Percentiles rank a stretch among this genome's conserved stretches.
These are phyloP conservation scores for Dermolepida albohirtum DNA, from an alignment of 2,888 invertebrate species.

Conservation along the genomic window DNA sequence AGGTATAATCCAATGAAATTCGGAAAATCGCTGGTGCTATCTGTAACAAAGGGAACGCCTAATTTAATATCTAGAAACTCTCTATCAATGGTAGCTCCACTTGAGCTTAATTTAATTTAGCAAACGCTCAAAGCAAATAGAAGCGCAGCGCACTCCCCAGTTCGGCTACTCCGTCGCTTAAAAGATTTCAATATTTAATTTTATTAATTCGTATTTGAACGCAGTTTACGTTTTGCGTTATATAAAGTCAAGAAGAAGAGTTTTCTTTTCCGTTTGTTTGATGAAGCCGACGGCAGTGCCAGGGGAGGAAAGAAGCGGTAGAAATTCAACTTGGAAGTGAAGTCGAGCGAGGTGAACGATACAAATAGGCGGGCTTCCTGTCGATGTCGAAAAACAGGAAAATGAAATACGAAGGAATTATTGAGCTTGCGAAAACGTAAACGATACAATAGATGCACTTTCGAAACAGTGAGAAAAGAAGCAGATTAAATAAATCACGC, in stretches of 20 bases:
- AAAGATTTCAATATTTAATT: slow-evolving; percentile 29
- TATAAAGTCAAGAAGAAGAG: background rate
- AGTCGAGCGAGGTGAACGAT: slow-evolving; percentile 12
- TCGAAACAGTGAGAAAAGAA: slow-evolving; percentile 14
- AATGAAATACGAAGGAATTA: slow-evolving; percentile 18
- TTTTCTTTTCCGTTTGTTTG: slow-evolving; percentile 6
- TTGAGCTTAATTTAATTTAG: slow-evolving; percentile 23
- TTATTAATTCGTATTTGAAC: slow-evolving; percentile 30
- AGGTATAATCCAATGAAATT: slow-evolving; percentile 5
- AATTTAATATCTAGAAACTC: slow-evolving; percentile 8
- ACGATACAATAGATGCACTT: slow-evolving; percentile 24
- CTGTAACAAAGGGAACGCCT: slow-evolving; percentile 6
- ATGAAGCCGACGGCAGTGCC: slow-evolving; percentile 6
- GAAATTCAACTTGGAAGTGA: background rate
- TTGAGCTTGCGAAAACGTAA: slow-evolving; percentile 9
- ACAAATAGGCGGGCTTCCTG: slow-evolving; percentile 26
- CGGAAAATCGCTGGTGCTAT: slow-evolving; percentile 2
- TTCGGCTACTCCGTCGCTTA: slow-evolving; percentile 18
- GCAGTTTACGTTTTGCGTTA: background rate
- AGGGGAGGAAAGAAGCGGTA: slow-evolving; percentile 11
- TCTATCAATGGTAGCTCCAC: slow-evolving; percentile 10
- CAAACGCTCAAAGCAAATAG: slow-evolving; percentile 26
- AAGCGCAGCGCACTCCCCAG: slow-evolving; percentile 4
- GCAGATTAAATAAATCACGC: slow-evolving; percentile 15
- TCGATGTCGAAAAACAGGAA: slow-evolving; percentile 29